Evolutionary conservation across 2,888 invertebrate species (phyloP).

Genomic region (Apocheima hispidaria): DNA sequence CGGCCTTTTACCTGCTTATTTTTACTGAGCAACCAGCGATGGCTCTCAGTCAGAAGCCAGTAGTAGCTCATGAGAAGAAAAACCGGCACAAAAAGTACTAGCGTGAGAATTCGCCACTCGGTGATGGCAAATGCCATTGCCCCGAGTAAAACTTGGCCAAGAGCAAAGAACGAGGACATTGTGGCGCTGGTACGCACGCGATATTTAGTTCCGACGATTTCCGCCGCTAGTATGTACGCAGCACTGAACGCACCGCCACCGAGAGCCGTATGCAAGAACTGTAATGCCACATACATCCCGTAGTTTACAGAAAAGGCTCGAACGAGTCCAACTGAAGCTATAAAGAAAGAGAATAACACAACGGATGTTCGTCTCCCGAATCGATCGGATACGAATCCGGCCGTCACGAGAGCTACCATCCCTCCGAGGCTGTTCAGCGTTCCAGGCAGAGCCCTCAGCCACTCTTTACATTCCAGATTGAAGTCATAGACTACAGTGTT

Average conservation of each 20-base stretch:
- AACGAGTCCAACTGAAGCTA: conserved; percentile 69
- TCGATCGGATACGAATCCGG: conserved; percentile 90
- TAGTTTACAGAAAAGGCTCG: conserved; percentile 78
- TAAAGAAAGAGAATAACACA: conserved; percentile 73
- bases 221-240: conserved; percentile 87
- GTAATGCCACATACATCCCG: conserved; percentile 72
- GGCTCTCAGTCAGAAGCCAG: conserved; percentile 90
- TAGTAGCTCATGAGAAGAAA: conserved; percentile 88
- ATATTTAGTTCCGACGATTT: conserved; percentile 90
- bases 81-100: conserved; percentile 89
- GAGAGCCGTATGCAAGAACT: conserved; percentile 75
- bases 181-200: conserved; percentile 90
- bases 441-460: conserved; percentile 90
- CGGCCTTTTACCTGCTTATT: conserved; percentile 87
- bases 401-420: conserved; percentile 88
- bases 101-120: conserved; percentile 89
- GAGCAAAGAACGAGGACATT: conserved; percentile 89
- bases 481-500: conserved; percentile 78
- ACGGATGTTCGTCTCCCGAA: conserved; percentile 73
- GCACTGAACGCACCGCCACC: conserved; percentile 78
- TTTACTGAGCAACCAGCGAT: conserved; percentile 91
- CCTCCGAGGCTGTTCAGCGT: conserved; percentile 91
- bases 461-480: conserved; percentile 83
- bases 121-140: conserved; percentile 88
- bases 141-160: conserved; percentile 90